These are phyloP conservation scores for Cyanoliseus patagonus DNA, from an alignment of 2,113 vertebrate genomes.

Conservation along the genomic window DNA sequence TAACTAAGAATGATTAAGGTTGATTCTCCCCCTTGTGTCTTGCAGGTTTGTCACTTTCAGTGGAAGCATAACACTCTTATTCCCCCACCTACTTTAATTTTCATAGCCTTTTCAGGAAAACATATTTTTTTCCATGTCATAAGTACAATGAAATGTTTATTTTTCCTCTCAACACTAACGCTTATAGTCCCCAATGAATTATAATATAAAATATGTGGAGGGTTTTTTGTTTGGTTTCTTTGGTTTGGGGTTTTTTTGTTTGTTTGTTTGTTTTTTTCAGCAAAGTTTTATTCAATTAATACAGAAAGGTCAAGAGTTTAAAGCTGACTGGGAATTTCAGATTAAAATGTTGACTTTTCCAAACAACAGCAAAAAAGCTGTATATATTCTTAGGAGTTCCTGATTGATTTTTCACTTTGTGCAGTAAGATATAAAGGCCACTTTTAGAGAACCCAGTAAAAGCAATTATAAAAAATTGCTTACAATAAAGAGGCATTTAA, in stretches of 20 bases:
- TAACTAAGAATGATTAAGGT: background rate
- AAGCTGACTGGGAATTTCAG: background rate
- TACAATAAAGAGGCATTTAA: background rate
- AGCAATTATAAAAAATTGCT: background rate
- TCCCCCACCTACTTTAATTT: background rate
- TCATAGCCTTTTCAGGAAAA: background rate
- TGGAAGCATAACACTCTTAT: background rate
- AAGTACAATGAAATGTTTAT: background rate
- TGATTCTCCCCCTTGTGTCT: background rate
- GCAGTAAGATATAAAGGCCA: background rate
- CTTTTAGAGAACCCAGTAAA: background rate
- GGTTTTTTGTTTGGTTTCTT: accelerated
- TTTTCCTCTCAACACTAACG: background rate
- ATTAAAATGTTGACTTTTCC: background rate
- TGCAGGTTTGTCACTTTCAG: background rate
- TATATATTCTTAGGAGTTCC: background rate
- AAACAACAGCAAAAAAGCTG: background rate
- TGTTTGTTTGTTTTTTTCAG: background rate
- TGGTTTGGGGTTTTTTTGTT: accelerated
- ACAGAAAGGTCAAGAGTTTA: background rate
- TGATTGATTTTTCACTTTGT: background rate
- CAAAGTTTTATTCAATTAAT: background rate
- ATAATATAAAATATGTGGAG: background rate
- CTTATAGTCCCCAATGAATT: background rate
- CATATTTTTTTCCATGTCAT: background rate